Conservation (phyloP, 2,797 vertebrate species). For the Rhinatrema bivittatum region DNA sequence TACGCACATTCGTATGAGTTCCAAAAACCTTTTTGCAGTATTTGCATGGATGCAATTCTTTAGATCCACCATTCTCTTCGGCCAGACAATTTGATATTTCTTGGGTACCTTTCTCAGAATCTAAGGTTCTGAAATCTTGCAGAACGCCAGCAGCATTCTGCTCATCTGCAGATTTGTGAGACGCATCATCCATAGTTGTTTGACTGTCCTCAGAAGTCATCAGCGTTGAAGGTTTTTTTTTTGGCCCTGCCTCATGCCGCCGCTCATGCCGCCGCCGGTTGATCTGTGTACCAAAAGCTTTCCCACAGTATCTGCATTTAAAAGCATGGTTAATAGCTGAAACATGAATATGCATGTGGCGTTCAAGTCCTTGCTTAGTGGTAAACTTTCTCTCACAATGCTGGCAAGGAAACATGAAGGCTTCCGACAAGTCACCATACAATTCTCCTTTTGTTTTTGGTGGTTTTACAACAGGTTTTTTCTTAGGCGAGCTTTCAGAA, state of each 20-base stretch:
- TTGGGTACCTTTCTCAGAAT: constrained; percentile 41
- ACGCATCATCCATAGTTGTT: constrained; percentile 17
- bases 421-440: constrained; percentile 67
- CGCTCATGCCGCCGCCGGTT: constrained; percentile 89
- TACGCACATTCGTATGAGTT: constrained; percentile 93
- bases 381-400: constrained; percentile 91
- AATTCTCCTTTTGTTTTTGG: constrained; percentile 57
- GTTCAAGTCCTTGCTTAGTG: constrained; percentile 90
- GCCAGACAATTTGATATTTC: constrained; percentile 49
- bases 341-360: constrained; percentile 88
- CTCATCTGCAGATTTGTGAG: constrained; percentile 53
- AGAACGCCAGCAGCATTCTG: constrained; percentile 40
- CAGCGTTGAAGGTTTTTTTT: constrained; percentile 59
- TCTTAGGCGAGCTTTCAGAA: constrained; percentile 47
- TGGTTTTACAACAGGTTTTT: constrained; percentile 28
- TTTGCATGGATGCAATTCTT: constrained; percentile 88
- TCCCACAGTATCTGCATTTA: constrained; percentile 89
- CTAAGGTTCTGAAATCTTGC: constrained; percentile 32
- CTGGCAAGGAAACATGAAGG: constrained; percentile 78
- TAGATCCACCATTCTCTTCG: constrained; percentile 84
- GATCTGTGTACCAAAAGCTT: constrained; percentile 91
- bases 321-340: constrained; percentile 73
- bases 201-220: constrained; percentile 36
- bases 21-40: constrained; percentile 97
- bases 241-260: constrained; percentile 81